A percentile compares a stretch with the other conserved stretches of the same genome.
Conservation (phyloP, 2,888 invertebrate species). For the Acrocyrtus sp. region DNA sequence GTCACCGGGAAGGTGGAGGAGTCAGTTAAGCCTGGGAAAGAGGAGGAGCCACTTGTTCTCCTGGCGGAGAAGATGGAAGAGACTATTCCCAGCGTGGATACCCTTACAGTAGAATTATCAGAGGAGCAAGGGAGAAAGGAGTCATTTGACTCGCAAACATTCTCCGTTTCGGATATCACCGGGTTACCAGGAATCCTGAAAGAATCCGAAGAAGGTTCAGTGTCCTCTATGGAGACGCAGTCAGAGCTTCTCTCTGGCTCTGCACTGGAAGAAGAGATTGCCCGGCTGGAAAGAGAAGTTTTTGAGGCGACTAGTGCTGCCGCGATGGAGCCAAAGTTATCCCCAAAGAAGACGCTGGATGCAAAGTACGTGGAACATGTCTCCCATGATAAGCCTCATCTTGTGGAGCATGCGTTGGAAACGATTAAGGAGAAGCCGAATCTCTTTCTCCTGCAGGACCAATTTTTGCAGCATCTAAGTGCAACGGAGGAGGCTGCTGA, state of each 20-base stretch:
- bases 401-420: conserved; percentile 33
- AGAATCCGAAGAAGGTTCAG: conserved; percentile 33
- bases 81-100: not conserved
- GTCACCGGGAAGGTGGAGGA: conserved; percentile 29
- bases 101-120: not conserved
- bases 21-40: not conserved
- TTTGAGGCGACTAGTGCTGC: conserved; percentile 45
- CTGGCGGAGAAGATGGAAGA: not conserved
- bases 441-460: conserved; percentile 47
- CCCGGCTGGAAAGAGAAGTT: conserved; percentile 53
- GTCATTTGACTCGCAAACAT: conserved; percentile 42
- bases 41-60: conserved; percentile 11
- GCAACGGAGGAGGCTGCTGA: conserved; percentile 6
- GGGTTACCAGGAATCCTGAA: conserved; percentile 11
- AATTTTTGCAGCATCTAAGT: conserved; percentile 38
- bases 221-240: conserved; percentile 39
- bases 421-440: conserved; percentile 55
- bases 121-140: conserved; percentile 36
- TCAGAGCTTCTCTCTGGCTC: conserved; percentile 43
- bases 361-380: conserved; percentile 45
- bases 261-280: conserved; percentile 51
- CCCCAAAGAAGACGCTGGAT: conserved; percentile 30
- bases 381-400: conserved; percentile 43
- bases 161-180: conserved; percentile 12
- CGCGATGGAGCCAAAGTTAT: conserved; percentile 25